Conservation (phyloP, 2,113 vertebrate species). For the Setophaga kirtlandii region DNA sequence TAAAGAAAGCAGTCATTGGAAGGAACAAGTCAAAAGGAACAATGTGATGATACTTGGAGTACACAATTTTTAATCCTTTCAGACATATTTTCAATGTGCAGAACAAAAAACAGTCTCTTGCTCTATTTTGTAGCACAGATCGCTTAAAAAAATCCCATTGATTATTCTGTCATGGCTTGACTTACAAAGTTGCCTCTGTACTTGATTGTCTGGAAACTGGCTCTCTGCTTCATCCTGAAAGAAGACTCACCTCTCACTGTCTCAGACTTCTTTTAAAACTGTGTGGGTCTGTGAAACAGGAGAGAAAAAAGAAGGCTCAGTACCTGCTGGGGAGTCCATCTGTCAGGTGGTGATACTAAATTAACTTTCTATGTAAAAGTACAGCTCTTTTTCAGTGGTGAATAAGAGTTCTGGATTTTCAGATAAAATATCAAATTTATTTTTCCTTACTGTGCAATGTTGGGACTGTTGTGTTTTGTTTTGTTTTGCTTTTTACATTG, state of each 20-base stretch:
- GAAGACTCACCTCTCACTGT: neutral
- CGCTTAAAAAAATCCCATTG: neutral
- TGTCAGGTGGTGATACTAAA: constrained; percentile 49
- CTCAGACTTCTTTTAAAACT: constrained; percentile 33
- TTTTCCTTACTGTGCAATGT: neutral
- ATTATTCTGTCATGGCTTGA: neutral
- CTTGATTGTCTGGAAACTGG: neutral
- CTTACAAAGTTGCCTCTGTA: neutral
- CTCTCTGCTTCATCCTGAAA: neutral
- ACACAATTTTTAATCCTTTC: neutral
- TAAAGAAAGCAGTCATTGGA: neutral
- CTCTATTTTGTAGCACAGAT: neutral
- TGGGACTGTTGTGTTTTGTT: neutral
- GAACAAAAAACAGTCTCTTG: neutral
- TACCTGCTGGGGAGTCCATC: constrained; percentile 43
- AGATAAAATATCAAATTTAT: neutral
- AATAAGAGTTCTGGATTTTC: neutral
- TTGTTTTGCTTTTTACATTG: neutral
- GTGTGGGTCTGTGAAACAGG: constrained; percentile 25
- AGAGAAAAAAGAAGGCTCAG: neutral
- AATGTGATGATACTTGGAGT: neutral
- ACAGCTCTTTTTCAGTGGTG: neutral
- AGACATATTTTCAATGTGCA: neutral
- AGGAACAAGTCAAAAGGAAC: neutral
- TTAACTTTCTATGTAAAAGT: constrained; percentile 19